Conservation (phyloP, 2,113 vertebrate genomes). For the Protobothrops mucrosquamatus region DNA sequence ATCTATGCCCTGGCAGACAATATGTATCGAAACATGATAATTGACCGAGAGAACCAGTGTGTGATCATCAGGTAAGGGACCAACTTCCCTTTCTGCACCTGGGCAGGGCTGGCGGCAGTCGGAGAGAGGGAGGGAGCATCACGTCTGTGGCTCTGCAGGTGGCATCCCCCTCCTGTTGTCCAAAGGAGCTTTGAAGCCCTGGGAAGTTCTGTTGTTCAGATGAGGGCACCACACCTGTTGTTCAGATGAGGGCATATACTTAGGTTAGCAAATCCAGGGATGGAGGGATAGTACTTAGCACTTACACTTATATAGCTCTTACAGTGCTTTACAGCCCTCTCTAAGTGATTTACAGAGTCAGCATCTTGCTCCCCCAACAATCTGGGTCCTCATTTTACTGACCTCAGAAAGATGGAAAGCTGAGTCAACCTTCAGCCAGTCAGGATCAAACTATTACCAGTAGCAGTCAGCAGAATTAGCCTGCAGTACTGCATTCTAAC, state of each 20-base stretch:
- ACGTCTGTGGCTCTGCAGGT: too few species aligned
- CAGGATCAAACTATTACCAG: too few species aligned
- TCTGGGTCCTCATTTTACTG: too few species aligned
- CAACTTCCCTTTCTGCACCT: neutral
- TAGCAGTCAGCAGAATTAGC: too few species aligned
- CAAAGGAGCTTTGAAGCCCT: neutral
- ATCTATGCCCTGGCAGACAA: constrained; percentile 96
- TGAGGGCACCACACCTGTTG: neutral
- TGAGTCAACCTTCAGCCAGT: too few species aligned
- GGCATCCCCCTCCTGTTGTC: neutral
- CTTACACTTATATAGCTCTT: too few species aligned
- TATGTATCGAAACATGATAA: constrained; percentile 99
- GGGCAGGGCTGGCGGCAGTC: neutral
- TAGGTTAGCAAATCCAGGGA: neutral
- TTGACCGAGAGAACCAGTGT: constrained; percentile 96
- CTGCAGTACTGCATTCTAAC: too few species aligned
- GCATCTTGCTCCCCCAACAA: too few species aligned
- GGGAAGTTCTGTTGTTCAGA: neutral
- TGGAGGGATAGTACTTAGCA: neutral
- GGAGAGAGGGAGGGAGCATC: neutral
- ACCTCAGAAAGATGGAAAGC: too few species aligned
- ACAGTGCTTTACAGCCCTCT: too few species aligned
- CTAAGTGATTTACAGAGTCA: too few species aligned
- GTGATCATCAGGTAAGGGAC: constrained; percentile 94
- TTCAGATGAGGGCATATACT: neutral